A percentile compares a stretch with the other conserved stretches of the same genome.
Evolutionary conservation across 1,140 invertebrate genomes (phyloP).

Genomic region (Procambarus virginalis): DNA sequence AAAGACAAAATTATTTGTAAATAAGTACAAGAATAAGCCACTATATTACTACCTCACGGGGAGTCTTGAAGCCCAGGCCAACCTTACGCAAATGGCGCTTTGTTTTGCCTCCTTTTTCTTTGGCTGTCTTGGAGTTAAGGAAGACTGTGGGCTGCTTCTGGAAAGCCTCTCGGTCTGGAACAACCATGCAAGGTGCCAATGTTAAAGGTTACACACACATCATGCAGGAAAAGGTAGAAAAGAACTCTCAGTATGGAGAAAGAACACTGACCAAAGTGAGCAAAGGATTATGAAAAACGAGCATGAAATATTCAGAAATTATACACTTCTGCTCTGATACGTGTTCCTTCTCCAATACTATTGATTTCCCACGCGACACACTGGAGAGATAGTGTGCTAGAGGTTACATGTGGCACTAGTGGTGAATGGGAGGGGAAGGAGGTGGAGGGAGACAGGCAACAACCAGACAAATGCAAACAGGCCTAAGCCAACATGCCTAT

Average conservation of each 20-base stretch:
- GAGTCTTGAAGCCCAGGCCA: conserved; percentile 98
- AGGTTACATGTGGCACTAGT: not conserved
- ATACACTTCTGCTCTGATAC: not conserved
- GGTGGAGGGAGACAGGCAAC: not conserved
- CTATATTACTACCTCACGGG: conserved; percentile 86
- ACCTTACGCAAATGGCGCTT: conserved; percentile 93
- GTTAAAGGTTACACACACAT: conserved; percentile 46
- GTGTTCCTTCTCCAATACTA: not conserved
- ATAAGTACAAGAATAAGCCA: conserved; percentile 11
- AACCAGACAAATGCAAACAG: conserved; percentile 20
- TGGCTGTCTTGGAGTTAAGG: conserved; percentile 88
- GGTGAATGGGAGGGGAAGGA: not conserved
- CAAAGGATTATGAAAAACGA: not conserved
- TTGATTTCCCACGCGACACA: not conserved
- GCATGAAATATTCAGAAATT: no score
- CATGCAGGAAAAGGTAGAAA: conserved; percentile 23
- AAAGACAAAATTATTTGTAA: not conserved
- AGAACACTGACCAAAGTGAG: not conserved
- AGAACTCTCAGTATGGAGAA: not conserved
- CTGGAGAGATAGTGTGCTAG: not conserved
- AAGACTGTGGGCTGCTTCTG: conserved; percentile 98
- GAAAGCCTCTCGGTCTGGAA: conserved; percentile 89
- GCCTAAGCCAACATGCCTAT: conserved; percentile 10
- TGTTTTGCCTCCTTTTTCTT: conserved; percentile 82
- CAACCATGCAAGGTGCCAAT: conserved; percentile 54